Evolutionary conservation across 2,888 invertebrate genomes (phyloP).

Genomic region (Incurvaria masculella): DNA sequence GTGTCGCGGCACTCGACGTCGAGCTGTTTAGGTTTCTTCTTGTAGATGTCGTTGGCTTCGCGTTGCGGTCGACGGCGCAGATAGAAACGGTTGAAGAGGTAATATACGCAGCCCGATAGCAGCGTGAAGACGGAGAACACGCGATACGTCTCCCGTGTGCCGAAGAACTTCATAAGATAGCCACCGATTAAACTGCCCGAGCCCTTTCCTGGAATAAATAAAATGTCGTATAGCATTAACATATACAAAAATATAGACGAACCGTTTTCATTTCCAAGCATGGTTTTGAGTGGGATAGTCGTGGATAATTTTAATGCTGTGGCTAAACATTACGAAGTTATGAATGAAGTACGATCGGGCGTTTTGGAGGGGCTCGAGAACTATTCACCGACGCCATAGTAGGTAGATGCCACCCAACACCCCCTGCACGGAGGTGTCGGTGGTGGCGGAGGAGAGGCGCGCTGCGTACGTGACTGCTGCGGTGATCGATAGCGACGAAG

Average conservation of each 20-base stretch:
- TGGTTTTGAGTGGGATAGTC: too few species aligned
- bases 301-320: too few species aligned
- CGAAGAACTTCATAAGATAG: constrained; percentile 68
- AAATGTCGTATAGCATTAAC: not conserved
- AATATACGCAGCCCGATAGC: constrained; percentile 65
- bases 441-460: constrained; percentile 66
- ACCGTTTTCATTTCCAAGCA: too few species aligned
- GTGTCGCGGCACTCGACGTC: constrained; percentile 36
- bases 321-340: too few species aligned
- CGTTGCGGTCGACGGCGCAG: constrained; percentile 53
- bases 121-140: constrained; percentile 63
- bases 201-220: constrained; percentile 62
- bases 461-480: constrained; percentile 78
- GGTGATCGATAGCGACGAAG: constrained; percentile 70
- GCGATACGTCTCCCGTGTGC: constrained; percentile 69
- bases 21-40: constrained; percentile 43
- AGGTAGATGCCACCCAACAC: constrained; percentile 70
- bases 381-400: constrained; percentile 73
- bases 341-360: too few species aligned
- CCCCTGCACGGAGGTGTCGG: constrained; percentile 74
- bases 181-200: constrained; percentile 74
- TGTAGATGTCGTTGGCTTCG: constrained; percentile 56
- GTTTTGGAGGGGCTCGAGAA: too few species aligned
- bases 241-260: too few species aligned
- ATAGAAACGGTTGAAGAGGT: constrained; percentile 64